Percentiles rank a stretch among this genome's conserved stretches.
Conservation (phyloP, 2,797 vertebrate genomes). For the Molossus molossus region DNA sequence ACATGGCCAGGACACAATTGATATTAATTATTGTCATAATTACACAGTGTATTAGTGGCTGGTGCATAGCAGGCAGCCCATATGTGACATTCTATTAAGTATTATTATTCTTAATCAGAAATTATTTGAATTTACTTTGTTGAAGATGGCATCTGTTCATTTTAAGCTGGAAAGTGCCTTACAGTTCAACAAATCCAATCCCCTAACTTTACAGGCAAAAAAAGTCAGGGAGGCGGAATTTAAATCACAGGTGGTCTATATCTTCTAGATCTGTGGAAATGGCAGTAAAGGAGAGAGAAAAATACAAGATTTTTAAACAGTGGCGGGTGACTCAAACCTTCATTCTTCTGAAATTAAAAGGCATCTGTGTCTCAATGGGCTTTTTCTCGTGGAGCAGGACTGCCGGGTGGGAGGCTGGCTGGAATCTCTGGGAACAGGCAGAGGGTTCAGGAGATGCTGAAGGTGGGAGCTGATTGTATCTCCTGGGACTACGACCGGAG, state of each 20-base stretch:
- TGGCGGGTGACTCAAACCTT: not conserved
- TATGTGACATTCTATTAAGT: not conserved
- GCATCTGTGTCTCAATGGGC: not conserved
- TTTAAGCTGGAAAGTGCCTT: constrained; percentile 15
- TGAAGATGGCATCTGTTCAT: not conserved
- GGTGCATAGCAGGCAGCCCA: not conserved
- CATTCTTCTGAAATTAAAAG: constrained; percentile 36
- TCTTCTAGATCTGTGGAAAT: not conserved
- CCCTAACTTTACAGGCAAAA: not conserved
- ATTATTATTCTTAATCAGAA: constrained; percentile 55
- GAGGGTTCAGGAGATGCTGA: not conserved
- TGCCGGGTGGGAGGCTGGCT: not conserved
- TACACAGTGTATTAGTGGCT: not conserved
- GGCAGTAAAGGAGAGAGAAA: not conserved
- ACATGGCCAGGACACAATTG: not conserved
- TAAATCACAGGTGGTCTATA: not conserved
- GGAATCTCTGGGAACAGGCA: not conserved
- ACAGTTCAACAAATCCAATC: not conserved
- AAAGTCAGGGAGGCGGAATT: not conserved
- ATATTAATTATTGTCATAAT: not conserved
- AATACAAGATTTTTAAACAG: constrained; percentile 14
- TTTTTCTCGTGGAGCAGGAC: not conserved
- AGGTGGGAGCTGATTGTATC: not conserved
- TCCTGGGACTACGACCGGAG: not conserved
- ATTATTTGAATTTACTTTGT: constrained; percentile 52